Evolutionary conservation across 2,797 vertebrate species (phyloP).

Genomic region (Pelochelys cantorii): DNA sequence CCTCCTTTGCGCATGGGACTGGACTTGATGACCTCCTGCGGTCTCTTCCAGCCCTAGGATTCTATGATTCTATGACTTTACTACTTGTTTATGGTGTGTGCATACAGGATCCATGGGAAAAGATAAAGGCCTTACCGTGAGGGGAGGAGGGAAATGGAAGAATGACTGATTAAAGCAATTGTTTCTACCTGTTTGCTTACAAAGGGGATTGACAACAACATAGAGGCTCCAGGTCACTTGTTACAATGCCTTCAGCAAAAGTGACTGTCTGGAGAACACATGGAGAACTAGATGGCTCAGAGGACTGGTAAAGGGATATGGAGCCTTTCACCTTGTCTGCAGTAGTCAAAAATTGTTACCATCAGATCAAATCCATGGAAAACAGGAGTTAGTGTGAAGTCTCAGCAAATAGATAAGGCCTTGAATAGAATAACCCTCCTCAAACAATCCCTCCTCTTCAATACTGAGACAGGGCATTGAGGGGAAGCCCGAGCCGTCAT

Average conservation of each 20-base stretch:
- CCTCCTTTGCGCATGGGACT: no score
- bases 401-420: neutral
- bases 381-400: neutral
- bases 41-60: no score
- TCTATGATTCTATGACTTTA: conserved; percentile 3
- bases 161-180: conserved; percentile 67
- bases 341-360: neutral
- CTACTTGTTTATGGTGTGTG: conserved; percentile 69
- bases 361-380: neutral
- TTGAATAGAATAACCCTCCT: neutral
- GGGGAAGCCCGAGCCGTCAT: neutral
- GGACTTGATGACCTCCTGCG: no score
- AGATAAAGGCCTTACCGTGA: conserved; percentile 65
- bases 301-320: accelerated
- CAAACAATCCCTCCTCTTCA: neutral
- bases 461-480: accelerated
- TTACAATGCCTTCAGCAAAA: neutral
- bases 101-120: conserved; percentile 61
- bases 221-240: conserved; percentile 17
- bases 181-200: conserved; percentile 57
- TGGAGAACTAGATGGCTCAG: neutral
- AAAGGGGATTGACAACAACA: conserved; percentile 30
- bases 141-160: conserved; percentile 64
- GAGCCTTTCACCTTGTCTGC: neutral
- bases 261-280: neutral